Percentiles rank a stretch among this genome's conserved stretches.
These are phyloP conservation scores for Cyphotilapia sp. DNA, from an alignment of 2,113 vertebrate genomes.

Conservation along the genomic window DNA sequence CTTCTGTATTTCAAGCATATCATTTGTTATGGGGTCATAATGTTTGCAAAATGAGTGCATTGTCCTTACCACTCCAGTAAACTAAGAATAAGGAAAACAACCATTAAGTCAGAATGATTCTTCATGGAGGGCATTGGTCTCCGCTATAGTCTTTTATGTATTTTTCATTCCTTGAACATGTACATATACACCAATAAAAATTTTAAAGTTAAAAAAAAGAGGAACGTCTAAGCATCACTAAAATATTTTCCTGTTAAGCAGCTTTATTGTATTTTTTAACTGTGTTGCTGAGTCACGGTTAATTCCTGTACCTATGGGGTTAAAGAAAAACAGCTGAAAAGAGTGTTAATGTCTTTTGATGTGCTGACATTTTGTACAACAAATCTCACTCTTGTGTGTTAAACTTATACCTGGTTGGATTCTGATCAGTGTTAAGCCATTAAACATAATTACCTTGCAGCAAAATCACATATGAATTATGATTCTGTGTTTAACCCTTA, in stretches of 20 bases:
- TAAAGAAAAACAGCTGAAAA: not conserved
- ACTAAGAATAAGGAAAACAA: not conserved
- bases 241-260: not conserved
- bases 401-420: not conserved
- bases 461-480: not conserved
- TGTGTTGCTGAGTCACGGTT: not conserved
- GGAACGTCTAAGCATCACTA: not conserved
- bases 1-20: not conserved
- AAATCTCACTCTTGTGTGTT: not conserved
- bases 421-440: not conserved
- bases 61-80: not conserved
- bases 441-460: not conserved
- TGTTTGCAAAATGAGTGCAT: not conserved
- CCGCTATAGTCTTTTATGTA: not conserved
- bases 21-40: not conserved
- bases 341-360: not conserved
- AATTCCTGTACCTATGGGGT: not conserved
- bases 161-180: not conserved
- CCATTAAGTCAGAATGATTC: not conserved
- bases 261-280: not conserved
- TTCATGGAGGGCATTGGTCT: not conserved
- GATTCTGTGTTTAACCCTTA: not conserved
- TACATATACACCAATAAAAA: not conserved
- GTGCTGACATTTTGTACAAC: not conserved
- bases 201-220: not conserved